Evolutionary conservation across 2,113 vertebrate species (phyloP), one percentile per base, ranked within the genome.

Genomic region (Pluvianellus socialis): DNA sequence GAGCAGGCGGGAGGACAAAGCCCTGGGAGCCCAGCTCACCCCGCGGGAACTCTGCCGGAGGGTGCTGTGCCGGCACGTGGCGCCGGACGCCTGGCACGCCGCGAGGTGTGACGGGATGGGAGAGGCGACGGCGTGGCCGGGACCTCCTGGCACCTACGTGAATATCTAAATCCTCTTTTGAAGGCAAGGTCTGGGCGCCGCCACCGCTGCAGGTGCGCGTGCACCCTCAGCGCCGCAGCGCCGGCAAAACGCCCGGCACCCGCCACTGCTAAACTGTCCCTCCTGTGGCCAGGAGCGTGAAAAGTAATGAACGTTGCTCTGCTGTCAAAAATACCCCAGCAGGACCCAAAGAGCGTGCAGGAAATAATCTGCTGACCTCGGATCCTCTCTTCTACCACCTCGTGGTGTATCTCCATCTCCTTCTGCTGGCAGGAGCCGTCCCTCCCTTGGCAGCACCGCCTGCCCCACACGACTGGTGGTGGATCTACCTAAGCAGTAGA

Each of bases 101-200:
- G 6, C 1, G 4, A 59, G 47, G 27, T 15, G 42, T 6, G n/a
- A 2, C 0, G 30, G 83, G 83, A 23, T 7, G 1, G 52, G 32
- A 22, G 49, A 30, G 79, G 71, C 1, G 13, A 3, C 3, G 5
- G 59, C 3, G 2, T 2, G 59, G 18, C 53, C 17, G 42, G 26
- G 74, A 30, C 26, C 9, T 18, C 38, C 53, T 5, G 59, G 47
- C 3, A 0, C 21, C 6, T 1, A 6, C 0, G 1, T 0, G 1
- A 23, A 10, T 4, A 0, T 6, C 49, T 19, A 5, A 45, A 10
- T 13, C 47, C 49, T 18, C 32, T 7, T 0, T 2, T 6, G 71
- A 45, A 20, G 1, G 9, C 20, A 0, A 12, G 42, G 19, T 2
- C 21, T 22, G 66, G 40, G 38, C 59, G 83, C 53, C 2, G 14